A percentile compares a stretch with the other conserved stretches of the same genome.
These are phyloP conservation scores for Crossaster papposus DNA, from an alignment of 53 echinoderm and acorn worm species.

Conservation along the genomic window DNA sequence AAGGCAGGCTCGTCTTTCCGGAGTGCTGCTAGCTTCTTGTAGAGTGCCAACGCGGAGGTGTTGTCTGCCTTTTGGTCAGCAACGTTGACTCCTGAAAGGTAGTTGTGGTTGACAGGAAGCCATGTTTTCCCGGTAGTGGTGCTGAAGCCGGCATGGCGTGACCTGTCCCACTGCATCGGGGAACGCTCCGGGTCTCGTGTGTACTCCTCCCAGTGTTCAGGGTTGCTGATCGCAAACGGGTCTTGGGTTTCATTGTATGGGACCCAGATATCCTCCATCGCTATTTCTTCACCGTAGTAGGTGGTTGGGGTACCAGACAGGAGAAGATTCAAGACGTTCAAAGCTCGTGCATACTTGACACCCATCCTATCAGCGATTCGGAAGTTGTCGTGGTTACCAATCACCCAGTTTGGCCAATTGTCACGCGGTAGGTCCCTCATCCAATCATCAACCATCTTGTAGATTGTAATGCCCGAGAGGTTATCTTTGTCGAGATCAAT, in stretches of 20 bases:
- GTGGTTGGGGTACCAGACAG: conserved; percentile 91
- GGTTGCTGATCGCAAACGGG: conserved; percentile 80
- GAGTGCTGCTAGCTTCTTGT: conserved; percentile 66
- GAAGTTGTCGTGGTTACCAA: conserved; percentile 84
- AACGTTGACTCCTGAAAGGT: conserved; percentile 70
- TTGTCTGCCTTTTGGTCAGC: conserved; percentile 59
- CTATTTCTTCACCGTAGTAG: conserved; percentile 94
- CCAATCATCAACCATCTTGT: conserved; percentile 61
- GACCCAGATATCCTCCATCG: conserved; percentile 80
- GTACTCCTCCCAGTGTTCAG: conserved; percentile 76
- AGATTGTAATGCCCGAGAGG: conserved; percentile 66
- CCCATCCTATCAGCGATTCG: conserved; percentile 76
- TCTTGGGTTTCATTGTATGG: conserved; percentile 77
- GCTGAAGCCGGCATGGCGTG: conserved; percentile 76
- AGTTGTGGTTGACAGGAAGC: conserved; percentile 81
- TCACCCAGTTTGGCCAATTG: conserved; percentile 91
- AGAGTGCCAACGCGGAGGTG: conserved; percentile 73
- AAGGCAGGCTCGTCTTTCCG: conserved; percentile 69
- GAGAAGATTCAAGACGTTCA: conserved; percentile 77
- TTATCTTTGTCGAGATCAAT: conserved; percentile 57
- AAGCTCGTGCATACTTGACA: conserved; percentile 58
- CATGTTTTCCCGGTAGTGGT: conserved; percentile 64
- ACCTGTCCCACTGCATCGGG: conserved; percentile 86
- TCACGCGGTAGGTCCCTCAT: conserved; percentile 65
- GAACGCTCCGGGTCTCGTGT: conserved; percentile 87